These are phyloP conservation scores for Bugulina stolonifera DNA, from an alignment of 2,888 invertebrate species.

Conservation along the genomic window DNA sequence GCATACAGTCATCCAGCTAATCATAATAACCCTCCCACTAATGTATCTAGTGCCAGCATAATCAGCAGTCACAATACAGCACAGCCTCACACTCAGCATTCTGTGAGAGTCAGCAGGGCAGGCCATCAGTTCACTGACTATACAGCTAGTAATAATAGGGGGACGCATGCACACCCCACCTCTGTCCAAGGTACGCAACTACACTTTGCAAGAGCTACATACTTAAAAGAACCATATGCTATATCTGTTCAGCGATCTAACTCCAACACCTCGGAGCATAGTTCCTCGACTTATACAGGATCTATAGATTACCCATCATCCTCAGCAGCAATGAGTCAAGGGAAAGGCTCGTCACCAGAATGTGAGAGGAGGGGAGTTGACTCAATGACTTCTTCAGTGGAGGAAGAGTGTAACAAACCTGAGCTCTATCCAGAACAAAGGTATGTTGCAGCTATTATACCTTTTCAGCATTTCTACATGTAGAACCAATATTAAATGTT, in stretches of 20 bases:
- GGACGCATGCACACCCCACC: no score
- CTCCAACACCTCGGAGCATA: not conserved
- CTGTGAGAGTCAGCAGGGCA: not conserved
- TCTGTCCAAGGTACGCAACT: no score
- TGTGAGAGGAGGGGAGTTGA: no score
- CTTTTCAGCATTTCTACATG: no score
- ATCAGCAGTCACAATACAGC: not conserved
- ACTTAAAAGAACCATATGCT: constrained; percentile 5
- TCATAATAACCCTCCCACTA: not conserved
- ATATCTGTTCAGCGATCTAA: not conserved
- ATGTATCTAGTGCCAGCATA: not conserved
- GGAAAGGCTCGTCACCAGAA: no score
- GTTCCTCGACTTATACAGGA: not conserved
- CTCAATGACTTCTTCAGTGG: no score
- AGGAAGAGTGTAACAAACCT: not conserved
- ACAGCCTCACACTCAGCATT: not conserved
- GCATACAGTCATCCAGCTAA: not conserved
- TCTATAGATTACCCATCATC: not conserved
- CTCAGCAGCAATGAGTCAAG: not conserved
- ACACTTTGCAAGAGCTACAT: not conserved
- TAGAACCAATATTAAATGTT: no score
- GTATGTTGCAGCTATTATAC: not conserved
- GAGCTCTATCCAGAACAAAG: constrained; percentile 21
- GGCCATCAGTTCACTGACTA: not conserved
- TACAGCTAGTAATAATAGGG: no score